phyloP scores from a whole-genome alignment of 1,140 invertebrate genomes.

The Drosophila kohkoa region DNA sequence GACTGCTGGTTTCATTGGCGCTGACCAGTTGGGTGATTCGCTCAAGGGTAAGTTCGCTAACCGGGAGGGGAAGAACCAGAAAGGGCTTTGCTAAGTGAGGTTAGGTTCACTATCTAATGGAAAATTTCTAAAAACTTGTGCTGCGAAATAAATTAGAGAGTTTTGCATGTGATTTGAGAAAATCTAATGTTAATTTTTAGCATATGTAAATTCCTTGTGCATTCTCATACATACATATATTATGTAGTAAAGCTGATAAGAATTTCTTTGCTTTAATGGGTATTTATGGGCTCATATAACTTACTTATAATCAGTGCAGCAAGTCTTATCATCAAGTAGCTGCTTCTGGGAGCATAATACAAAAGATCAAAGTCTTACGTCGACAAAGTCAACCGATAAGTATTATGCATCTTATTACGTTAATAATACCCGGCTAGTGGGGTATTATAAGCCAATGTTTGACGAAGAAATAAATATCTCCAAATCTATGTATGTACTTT shows the following conservation, averaged over 20 bases:
- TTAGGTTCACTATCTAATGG: constrained; percentile 46
- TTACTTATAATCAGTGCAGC: constrained; percentile 34
- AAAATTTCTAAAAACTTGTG: constrained; percentile 34
- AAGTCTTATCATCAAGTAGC: constrained; percentile 24
- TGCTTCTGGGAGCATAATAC: constrained; percentile 19
- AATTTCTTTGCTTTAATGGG: constrained; percentile 6
- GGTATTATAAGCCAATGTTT: no score
- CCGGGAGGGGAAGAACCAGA: neutral
- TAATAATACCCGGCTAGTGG: no score
- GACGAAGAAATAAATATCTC: no score
- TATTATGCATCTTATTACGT: neutral
- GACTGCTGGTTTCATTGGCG: constrained; percentile 92
- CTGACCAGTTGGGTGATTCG: constrained; percentile 89
- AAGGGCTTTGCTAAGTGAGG: constrained; percentile 53
- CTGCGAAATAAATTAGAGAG: neutral
- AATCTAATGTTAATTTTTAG: neutral
- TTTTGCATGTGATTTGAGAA: constrained; percentile 16
- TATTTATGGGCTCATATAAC: constrained; percentile 11
- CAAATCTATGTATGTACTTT: no score
- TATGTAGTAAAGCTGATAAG: constrained; percentile 30
- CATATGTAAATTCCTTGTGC: neutral
- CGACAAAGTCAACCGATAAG: neutral
- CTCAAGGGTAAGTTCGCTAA: constrained; percentile 85
- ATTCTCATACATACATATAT: neutral
- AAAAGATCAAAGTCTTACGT: constrained; percentile 37